A percentile compares a stretch with the other conserved stretches of the same genome.
phyloP scores from a whole-genome alignment of 2,888 invertebrate genomes.

The Itoplectis maculator region DNA sequence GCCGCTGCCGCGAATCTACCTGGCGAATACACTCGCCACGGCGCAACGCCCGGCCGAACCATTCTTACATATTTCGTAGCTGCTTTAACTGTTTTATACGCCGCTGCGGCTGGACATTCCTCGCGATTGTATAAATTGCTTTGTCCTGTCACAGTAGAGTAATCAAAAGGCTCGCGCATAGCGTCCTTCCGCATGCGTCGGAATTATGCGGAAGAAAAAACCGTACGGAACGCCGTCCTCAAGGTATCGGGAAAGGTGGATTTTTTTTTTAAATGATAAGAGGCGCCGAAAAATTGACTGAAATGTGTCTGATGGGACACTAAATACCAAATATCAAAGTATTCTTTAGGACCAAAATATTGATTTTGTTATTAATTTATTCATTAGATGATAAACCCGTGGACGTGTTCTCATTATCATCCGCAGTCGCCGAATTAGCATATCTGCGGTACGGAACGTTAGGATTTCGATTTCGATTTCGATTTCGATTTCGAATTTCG shows the following conservation, averaged over 20 bases:
- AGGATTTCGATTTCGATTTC: background rate
- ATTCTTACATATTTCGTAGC: slow-evolving; percentile 49
- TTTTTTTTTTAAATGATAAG: no score
- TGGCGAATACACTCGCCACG: slow-evolving; percentile 44
- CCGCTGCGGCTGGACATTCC: background rate
- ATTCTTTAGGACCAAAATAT: background rate
- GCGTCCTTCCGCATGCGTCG: background rate
- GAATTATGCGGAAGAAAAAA: background rate
- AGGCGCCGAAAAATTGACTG: no score
- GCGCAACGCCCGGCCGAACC: slow-evolving; percentile 18
- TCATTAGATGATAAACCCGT: no score
- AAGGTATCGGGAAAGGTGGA: no score
- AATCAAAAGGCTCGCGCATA: background rate
- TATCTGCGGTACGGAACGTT: background rate
- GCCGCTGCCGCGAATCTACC: slow-evolving; percentile 24
- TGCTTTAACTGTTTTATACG: slow-evolving; percentile 32
- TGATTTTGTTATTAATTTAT: background rate
- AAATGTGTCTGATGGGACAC: background rate
- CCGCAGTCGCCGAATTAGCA: background rate
- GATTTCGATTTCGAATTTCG: background rate
- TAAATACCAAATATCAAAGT: background rate
- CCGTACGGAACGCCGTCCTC: no score
- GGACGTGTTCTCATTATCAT: no score
- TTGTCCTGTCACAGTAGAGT: background rate
- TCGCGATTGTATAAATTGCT: slow-evolving; percentile 10